Base-by-base conservation (phyloP, 2,888 invertebrate genomes). In the Altica lythri region DNA sequence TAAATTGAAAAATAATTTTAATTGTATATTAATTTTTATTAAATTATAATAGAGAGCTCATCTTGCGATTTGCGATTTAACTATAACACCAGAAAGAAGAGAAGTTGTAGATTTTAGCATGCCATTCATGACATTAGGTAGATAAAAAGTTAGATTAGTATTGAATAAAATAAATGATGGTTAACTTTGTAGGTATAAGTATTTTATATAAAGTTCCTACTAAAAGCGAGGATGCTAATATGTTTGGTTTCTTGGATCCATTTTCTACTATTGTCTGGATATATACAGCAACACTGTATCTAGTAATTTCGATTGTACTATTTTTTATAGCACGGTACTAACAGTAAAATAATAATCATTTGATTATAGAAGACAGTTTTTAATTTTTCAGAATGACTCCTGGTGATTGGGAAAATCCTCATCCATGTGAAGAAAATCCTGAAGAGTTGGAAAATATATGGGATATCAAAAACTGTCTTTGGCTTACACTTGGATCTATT, bases 1-100 rank as follows among this genome's bases (percentile, higher is more conserved):
- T 19, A 19, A 16, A 35, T 29, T 5, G 14, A 14, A 3, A n/a
- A 10, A 9, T 3, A 10, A 12, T 10, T 14, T 8, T 17, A 35
- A 29, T 10, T 18, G 2, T 40, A 17, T 17, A 16, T 29, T 19
- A 10, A 35, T 47, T 35, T 16, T 35, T 17, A 6, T 10, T 35
- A n/a, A 57, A 79, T 82, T 25, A n/a, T n/a, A n/a, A n/a, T 77
- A 95, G 95, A 89, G 88, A 81, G 95, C 95, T 4, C 94, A 97
- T 74, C 82, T 99, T 64, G 97, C 94, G 0, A 89, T 98, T 55
- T 96, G 95, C 66, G 96, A 98, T 72, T 79, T 99, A 63, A 97
- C 98, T 1, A 96, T 98, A 56, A 98, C 94, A 3, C 93, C 91
- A 72, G 86, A 90, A 50, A 81, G 98, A 48, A 85, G 95, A 65